phyloP scores from a whole-genome alignment of 1,140 invertebrate species.

The Eumeta japonica region DNA sequence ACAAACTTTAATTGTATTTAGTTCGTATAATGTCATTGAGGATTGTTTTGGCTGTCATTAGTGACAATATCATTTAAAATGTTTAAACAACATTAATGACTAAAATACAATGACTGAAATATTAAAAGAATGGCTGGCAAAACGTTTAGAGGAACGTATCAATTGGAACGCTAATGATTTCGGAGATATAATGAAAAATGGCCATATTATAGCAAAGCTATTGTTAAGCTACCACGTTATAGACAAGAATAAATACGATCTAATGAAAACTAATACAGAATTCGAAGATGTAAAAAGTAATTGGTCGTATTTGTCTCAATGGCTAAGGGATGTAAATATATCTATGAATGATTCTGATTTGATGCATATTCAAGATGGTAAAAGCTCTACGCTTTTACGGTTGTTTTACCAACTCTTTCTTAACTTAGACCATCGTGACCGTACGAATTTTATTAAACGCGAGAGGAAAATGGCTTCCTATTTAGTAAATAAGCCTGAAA shows the following conservation, averaged over 20 bases:
- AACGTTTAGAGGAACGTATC: constrained; percentile 30
- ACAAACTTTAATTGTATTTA: too few species aligned
- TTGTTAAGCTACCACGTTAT: constrained; percentile 39
- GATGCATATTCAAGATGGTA: constrained; percentile 51
- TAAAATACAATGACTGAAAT: constrained; percentile 36
- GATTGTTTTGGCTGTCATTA: too few species aligned
- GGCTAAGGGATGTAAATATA: constrained; percentile 55
- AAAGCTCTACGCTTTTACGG: constrained; percentile 49
- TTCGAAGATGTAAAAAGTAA: constrained; percentile 51
- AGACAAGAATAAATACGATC: constrained; percentile 35
- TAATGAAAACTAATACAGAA: constrained; percentile 39
- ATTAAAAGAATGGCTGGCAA: constrained; percentile 47
- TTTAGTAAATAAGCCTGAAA: constrained; percentile 35
- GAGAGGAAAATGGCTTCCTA: constrained; percentile 47
- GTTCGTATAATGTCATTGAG: too few species aligned
- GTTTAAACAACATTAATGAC: too few species aligned
- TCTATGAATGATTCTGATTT: constrained; percentile 48
- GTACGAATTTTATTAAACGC: constrained; percentile 53
- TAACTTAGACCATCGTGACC: constrained; percentile 59
- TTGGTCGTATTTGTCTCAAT: constrained; percentile 49
- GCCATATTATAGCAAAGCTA: constrained; percentile 32
- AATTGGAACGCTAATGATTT: constrained; percentile 41
- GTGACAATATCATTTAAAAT: too few species aligned
- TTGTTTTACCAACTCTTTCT: constrained; percentile 63
- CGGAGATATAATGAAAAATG: constrained; percentile 46